phyloP scores from a whole-genome alignment of 2,113 vertebrate genomes.

The Empidonax traillii region DNA sequence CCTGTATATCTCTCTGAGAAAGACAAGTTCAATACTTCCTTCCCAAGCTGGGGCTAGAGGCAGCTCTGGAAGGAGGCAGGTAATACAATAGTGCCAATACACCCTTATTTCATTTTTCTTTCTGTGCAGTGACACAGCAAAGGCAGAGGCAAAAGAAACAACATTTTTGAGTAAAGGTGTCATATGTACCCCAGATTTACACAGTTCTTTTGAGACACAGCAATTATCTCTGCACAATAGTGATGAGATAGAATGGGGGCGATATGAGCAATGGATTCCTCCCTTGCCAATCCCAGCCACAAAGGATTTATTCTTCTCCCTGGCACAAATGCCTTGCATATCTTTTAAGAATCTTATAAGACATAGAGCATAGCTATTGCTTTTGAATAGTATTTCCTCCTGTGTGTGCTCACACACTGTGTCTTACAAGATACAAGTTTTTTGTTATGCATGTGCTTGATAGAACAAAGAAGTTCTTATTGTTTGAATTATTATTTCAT shows the following conservation, averaged over 20 bases:
- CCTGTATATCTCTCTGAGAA: neutral
- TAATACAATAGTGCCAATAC: neutral
- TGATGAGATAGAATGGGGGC: neutral
- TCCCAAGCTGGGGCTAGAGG: neutral
- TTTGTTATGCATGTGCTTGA: neutral
- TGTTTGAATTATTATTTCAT: conserved; percentile 9
- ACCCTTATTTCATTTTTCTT: neutral
- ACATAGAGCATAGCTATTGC: neutral
- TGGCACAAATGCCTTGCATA: neutral
- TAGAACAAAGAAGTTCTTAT: neutral
- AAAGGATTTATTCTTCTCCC: neutral
- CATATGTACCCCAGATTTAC: neutral
- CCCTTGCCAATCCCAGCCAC: neutral
- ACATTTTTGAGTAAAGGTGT: neutral
- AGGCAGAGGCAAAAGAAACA: neutral
- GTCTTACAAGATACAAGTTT: neutral
- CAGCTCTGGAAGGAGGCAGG: neutral
- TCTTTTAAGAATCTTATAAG: neutral
- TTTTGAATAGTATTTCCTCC: neutral
- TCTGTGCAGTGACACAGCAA: neutral
- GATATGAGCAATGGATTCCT: neutral
- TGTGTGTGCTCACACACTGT: neutral
- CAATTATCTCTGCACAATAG: neutral
- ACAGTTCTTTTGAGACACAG: neutral
- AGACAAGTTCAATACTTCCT: neutral